A percentile compares a stretch with the other conserved stretches of the same genome.
Evolutionary conservation across 2,113 vertebrate species (phyloP).

Genomic region (Mungos mungo): DNA sequence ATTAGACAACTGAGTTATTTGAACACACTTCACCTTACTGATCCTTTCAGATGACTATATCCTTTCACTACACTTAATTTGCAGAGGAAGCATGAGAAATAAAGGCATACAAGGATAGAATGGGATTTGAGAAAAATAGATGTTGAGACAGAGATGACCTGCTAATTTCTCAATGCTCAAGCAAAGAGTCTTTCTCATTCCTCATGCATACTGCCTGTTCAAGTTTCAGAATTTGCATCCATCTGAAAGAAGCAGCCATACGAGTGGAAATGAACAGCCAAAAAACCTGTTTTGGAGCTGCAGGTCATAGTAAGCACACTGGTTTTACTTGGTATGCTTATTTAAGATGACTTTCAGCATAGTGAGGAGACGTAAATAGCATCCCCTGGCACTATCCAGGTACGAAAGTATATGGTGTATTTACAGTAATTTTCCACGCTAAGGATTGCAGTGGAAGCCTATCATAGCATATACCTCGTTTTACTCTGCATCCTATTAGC

Average conservation of each 20-base stretch:
- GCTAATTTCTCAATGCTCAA: background rate
- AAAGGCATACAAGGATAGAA: background rate
- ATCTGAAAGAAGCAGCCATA: background rate
- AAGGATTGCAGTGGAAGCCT: background rate
- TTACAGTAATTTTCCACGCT: background rate
- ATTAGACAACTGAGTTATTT: background rate
- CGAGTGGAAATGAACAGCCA: background rate
- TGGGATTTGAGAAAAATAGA: background rate
- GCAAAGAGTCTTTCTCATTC: background rate
- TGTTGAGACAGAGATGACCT: background rate
- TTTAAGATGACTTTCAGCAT: background rate
- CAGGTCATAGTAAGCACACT: background rate
- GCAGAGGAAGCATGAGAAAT: background rate
- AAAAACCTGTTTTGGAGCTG: background rate
- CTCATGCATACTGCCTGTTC: background rate
- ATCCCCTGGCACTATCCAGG: background rate
- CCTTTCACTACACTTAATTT: background rate
- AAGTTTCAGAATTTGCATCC: background rate
- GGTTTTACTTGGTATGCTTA: background rate
- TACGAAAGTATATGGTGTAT: background rate
- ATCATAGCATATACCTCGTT: background rate
- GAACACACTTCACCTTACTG: background rate
- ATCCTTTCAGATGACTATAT: background rate
- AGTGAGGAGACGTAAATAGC: background rate
- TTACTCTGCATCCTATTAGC: background rate